Evolutionary conservation across 2,113 vertebrate species (phyloP).

Genomic region (Gobio gobio): DNA sequence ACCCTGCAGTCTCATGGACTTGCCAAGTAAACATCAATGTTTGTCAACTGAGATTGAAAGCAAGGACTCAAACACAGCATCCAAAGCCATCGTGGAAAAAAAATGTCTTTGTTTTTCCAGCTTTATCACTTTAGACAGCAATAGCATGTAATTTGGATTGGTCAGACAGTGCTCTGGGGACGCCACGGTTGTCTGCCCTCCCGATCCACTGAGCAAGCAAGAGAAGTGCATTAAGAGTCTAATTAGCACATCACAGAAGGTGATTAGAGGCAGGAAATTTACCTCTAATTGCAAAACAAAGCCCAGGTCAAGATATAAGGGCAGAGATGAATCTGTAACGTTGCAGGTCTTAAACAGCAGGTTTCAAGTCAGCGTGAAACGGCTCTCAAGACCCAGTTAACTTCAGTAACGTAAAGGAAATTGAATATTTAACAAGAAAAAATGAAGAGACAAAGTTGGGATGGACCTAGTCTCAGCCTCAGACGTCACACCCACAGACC

Average conservation of each 20-base stretch:
- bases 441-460: too few species aligned
- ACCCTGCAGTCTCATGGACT: background rate
- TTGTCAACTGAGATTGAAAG: conserved; percentile 1
- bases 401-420: background rate
- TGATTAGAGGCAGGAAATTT: conserved; percentile 28
- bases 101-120: background rate
- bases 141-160: conserved; percentile 23
- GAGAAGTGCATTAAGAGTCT: conserved; percentile 15
- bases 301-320: conserved; percentile 18
- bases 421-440: background rate
- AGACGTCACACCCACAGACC: too few species aligned
- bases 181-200: conserved; percentile 23
- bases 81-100: background rate
- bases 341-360: background rate
- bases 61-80: conserved; percentile 1
- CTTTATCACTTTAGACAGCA: background rate
- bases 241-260: conserved; percentile 39
- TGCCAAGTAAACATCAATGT: background rate
- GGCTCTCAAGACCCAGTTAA: background rate
- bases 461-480: too few species aligned
- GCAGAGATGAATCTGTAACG: background rate
- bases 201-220: conserved; percentile 19
- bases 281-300: conserved; percentile 36
- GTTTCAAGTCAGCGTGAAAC: background rate
- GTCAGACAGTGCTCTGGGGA: conserved; percentile 36